Conservation (phyloP, 1,140 invertebrate genomes). For the Thereuonema tuberculata region DNA sequence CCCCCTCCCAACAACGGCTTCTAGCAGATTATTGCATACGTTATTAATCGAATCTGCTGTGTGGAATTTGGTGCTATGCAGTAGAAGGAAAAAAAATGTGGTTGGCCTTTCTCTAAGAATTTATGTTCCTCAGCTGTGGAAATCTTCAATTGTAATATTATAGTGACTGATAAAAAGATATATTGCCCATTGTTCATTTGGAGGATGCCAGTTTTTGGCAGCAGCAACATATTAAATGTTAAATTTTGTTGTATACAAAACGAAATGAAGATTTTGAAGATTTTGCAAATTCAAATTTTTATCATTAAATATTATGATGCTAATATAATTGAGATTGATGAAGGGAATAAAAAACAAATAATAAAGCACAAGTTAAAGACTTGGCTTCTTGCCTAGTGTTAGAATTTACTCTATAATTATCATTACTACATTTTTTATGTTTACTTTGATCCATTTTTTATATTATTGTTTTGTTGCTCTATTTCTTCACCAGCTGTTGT, state of each 20-base stretch:
- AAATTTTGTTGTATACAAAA: too few relatives aligned
- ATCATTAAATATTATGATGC: background rate
- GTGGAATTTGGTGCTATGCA: background rate
- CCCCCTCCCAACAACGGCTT: background rate
- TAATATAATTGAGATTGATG: background rate
- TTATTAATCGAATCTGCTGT: background rate
- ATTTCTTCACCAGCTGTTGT: background rate
- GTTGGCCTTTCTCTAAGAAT: background rate
- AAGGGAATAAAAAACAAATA: background rate
- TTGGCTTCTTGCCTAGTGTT: too few relatives aligned
- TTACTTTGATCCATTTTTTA: background rate
- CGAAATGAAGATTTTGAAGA: too few relatives aligned
- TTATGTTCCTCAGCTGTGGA: background rate
- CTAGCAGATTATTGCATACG: background rate
- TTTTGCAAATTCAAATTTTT: background rate
- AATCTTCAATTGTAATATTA: background rate
- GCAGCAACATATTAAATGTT: background rate
- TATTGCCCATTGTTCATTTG: background rate
- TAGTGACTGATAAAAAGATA: background rate
- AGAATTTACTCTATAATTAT: too few relatives aligned
- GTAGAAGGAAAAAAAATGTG: background rate
- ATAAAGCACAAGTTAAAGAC: background rate
- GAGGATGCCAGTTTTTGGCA: background rate
- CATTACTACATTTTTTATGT: too few relatives aligned
- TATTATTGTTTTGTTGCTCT: background rate